Base-by-base conservation (phyloP, 2,113 vertebrate species). In the Varanus komodoensis region DNA sequence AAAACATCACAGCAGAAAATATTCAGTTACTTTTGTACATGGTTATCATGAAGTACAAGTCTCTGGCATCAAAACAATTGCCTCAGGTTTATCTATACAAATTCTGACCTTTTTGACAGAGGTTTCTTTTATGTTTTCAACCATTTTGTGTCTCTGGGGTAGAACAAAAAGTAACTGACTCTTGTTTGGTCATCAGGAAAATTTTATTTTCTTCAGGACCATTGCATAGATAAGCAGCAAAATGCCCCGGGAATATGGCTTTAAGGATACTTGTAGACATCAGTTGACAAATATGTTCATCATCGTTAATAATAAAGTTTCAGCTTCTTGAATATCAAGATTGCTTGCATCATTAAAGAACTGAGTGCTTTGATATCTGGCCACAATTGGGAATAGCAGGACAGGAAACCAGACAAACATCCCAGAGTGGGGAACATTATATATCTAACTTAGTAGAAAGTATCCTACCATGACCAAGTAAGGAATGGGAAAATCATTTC, bases 321-420 rank as follows among this genome's bases (percentile, higher is more conserved):
- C 38, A 11, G 3, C n/a, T 75, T 78, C 54, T 87, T 78, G 61
- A 79, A 67, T 78, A 64, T 78, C 38, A 87, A 32, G 19, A 87
- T 38, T 79, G 14, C 27, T 38, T 67, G 15, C 34, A 86, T 82
- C 21, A 34, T 82, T 87, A 79, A 87, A 87, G 48, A 79, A 64
- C 8, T 57, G 68, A 84, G 67, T 48, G n/a, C 48, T 7, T 50
- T 71, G 5, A 64, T 34, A 75, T 67, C 38, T 67, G 8, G 25
- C 68, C 77, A 8, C 54, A 48, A 69, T 14, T 71, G 19, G 44
- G 8, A 83, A 25, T 38, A 75, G 79, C 50, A 88, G n/a, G 38
- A 86, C 34, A 86, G 52, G 34, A 82, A 88, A 29, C 78, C 15
- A 77, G 9, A 91, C 50, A 85, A 69, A 82, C 68, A 44, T 8